These are phyloP conservation scores for Drosophila monieri DNA, from an alignment of 2,888 invertebrate genomes.

Conservation along the genomic window DNA sequence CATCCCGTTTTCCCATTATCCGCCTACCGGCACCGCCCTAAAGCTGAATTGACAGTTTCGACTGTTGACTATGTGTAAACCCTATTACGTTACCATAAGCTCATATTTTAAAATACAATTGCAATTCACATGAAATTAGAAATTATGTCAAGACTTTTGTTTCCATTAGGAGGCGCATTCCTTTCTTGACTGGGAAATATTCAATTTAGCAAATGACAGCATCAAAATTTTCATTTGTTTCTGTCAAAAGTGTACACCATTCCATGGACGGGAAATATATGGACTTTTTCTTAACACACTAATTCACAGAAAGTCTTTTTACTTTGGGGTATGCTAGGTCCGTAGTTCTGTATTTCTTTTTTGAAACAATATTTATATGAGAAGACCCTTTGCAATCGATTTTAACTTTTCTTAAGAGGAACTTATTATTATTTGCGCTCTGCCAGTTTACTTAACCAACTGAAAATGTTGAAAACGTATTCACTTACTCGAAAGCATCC, in stretches of 20 bases:
- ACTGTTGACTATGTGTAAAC: constrained; percentile 19
- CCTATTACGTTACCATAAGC: constrained; percentile 29
- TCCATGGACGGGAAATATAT: constrained; percentile 13
- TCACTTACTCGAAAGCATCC: constrained; percentile 24
- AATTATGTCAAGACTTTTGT: constrained; percentile 53
- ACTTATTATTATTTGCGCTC: constrained; percentile 26
- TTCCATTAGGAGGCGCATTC: constrained; percentile 17
- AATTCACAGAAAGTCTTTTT: neutral
- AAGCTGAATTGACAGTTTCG: constrained; percentile 22
- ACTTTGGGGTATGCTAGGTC: constrained; percentile 11
- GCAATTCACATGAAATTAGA: constrained; percentile 59
- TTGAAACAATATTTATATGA: too few species aligned
- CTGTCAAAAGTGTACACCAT: constrained; percentile 45
- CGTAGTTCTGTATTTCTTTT: neutral
- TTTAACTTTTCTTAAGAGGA: constrained; percentile 1
- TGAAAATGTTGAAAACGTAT: constrained; percentile 29
- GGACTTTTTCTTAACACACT: constrained; percentile 14
- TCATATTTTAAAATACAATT: constrained; percentile 49
- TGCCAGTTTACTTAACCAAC: constrained; percentile 35
- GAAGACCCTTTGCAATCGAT: neutral
- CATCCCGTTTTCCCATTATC: neutral
- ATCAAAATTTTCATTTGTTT: constrained; percentile 68
- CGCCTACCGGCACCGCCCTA: constrained; percentile 7
- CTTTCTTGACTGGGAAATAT: constrained; percentile 47
- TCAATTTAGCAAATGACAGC: constrained; percentile 69